phyloP scores from a whole-genome alignment of 2,113 vertebrate species.

The Erythrocercus mccallii region DNA sequence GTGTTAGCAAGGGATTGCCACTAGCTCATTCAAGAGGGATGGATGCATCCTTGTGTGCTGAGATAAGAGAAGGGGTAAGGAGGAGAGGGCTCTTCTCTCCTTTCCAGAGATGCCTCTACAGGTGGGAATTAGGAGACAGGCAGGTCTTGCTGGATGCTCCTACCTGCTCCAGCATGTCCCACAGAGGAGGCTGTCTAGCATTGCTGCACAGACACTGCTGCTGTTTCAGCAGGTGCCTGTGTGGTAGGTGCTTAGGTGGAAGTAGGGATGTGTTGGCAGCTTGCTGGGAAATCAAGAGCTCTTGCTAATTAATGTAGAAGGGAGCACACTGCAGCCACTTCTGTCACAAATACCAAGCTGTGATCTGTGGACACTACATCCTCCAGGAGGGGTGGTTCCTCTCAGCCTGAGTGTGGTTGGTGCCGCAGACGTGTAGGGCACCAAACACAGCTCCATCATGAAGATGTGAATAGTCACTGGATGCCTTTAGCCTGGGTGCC shows the following conservation, averaged over 20 bases:
- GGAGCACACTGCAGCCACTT: not conserved
- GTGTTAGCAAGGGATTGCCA: not conserved
- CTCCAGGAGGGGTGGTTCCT: not conserved
- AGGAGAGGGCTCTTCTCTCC: not conserved
- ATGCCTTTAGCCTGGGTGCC: conserved; percentile 38
- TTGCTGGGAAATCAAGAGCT: not conserved
- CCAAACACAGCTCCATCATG: not conserved
- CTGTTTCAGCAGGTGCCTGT: not conserved
- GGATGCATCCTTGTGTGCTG: not conserved
- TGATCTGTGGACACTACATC: not conserved
- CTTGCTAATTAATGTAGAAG: not conserved
- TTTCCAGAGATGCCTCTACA: not conserved
- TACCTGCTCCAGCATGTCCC: not conserved
- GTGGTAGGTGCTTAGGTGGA: not conserved
- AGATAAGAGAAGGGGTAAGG: not conserved
- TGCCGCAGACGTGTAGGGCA: not conserved
- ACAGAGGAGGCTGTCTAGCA: not conserved
- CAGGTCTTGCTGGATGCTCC: not conserved
- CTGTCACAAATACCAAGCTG: not conserved
- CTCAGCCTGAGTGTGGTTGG: not conserved
- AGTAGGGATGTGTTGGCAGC: not conserved
- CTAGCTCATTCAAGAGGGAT: not conserved
- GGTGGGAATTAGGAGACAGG: not conserved
- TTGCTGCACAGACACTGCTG: not conserved
- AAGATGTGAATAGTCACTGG: conserved; percentile 8